phyloP scores from a whole-genome alignment of 2,888 invertebrate species.

The Andrena camellia region DNA sequence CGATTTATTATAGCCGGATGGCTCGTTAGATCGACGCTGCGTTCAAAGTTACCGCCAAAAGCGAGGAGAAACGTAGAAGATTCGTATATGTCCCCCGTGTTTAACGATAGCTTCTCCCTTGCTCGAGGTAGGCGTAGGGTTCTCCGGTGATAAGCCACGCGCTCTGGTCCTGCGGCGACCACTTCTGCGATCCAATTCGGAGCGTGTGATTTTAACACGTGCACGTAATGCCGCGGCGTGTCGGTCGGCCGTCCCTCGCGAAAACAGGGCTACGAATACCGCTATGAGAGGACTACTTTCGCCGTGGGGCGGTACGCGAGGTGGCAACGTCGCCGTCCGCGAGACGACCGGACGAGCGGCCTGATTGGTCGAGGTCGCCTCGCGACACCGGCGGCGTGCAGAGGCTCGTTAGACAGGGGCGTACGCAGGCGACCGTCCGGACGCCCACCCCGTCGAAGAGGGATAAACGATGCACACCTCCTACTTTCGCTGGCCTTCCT shows the following conservation, averaged over 20 bases:
- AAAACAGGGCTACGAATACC: constrained; percentile 66
- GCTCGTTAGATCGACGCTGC: constrained; percentile 17
- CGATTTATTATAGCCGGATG: too few species aligned
- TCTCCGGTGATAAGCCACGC: neutral
- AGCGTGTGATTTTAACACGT: constrained; percentile 67
- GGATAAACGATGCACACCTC: constrained; percentile 72
- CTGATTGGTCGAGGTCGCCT: constrained; percentile 67
- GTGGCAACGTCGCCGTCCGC: constrained; percentile 84
- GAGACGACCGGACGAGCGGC: constrained; percentile 45
- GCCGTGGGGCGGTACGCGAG: constrained; percentile 81
- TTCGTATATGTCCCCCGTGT: constrained; percentile 8
- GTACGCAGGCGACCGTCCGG: constrained; percentile 76
- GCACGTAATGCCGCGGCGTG: constrained; percentile 46
- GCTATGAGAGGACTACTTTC: constrained; percentile 61
- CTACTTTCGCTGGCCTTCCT: constrained; percentile 73
- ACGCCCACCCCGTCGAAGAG: constrained; percentile 79
- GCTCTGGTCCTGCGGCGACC: constrained; percentile 3
- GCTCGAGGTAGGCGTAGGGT: neutral
- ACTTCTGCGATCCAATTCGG: constrained; percentile 29
- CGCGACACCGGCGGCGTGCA: constrained; percentile 42
- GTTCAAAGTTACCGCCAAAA: constrained; percentile 65
- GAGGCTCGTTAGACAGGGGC: constrained; percentile 77
- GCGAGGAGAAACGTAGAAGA: neutral
- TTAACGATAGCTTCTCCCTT: neutral
- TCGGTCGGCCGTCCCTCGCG: constrained; percentile 62